Evolutionary conservation across 2,888 invertebrate genomes (phyloP), one percentile per base, ranked within the genome.

Genomic region (Urechis unicinctus): DNA sequence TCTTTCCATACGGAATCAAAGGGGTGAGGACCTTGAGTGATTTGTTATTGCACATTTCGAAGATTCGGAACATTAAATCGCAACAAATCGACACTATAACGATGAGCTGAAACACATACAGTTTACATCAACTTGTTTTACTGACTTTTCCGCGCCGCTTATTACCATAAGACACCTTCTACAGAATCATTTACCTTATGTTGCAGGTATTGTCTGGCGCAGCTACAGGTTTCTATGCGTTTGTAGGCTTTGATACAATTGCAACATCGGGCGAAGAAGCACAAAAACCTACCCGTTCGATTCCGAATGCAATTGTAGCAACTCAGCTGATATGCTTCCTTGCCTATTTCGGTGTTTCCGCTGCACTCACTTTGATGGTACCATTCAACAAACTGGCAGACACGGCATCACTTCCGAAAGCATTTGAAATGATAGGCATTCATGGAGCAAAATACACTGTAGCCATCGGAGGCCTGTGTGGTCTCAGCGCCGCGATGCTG

Each of bases 261-360:
- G 57, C 60, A n/a, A 59, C 62, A 22, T 60, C 62, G 22, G 62
- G 60, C 1, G 62, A 62, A 49, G 62, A 62, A 47, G 56, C 62
- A 6, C 54, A 50, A 29, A 50, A 61, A 17, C 62, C 62, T n/a
- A 53, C 51, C 21, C 54, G 52, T 46, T 51, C 53, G 53, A 61
- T 62, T 29, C 62, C 62, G 4, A 49, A 45, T 4, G 62, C 62
- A 45, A 62, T 62, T 31, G 49, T 62, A 9, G 52, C 52, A 24
- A 61, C 62, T 6, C 58, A 60, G 13, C 46, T 64, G 13, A 61
- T 70, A 4, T 73, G 73, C 21, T 69, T 73, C 13, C 4, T 70
- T 13, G 52, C 72, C n/a, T 75, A 74, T 61, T 63, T 75, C 44
- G 55, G 70, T 3, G 71, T 68, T 29, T 69, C 71, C 5, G 63